Percentiles rank a stretch among this genome's conserved stretches.
phyloP scores from a whole-genome alignment of 1,140 invertebrate genomes.

The Ceratina calcarata region DNA sequence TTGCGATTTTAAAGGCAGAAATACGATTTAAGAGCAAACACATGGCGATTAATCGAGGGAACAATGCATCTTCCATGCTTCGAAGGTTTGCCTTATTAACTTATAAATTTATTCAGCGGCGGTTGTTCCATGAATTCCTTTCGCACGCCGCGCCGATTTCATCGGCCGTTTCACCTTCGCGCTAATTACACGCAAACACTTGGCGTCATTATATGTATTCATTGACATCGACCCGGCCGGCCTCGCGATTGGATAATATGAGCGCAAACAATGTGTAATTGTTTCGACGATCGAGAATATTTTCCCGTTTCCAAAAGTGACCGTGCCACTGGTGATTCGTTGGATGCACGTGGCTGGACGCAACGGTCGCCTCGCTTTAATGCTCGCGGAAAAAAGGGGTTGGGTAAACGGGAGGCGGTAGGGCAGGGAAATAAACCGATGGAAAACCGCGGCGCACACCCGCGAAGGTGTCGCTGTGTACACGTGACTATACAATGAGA shows the following conservation, averaged over 20 bases:
- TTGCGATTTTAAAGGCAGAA: conserved; percentile 3
- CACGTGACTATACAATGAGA: conserved; percentile 77
- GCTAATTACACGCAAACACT: conserved; percentile 59
- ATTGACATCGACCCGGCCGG: conserved; percentile 43
- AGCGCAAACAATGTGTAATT: conserved; percentile 54
- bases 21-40: conserved; percentile 8
- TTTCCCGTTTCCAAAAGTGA: conserved; percentile 57
- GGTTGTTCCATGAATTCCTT: background rate
- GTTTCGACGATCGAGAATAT: conserved; percentile 61
- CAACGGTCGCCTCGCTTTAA: conserved; percentile 72
- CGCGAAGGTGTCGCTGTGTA: conserved; percentile 72
- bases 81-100: background rate
- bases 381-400: conserved; percentile 71
- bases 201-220: conserved; percentile 52
- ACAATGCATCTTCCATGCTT: background rate
- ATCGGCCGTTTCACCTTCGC: conserved; percentile 25
- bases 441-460: conserved; percentile 67
- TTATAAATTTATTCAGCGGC: conserved; percentile 12
- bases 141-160: background rate
- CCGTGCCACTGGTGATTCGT: conserved; percentile 50
- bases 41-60: background rate
- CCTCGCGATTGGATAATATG: conserved; percentile 56
- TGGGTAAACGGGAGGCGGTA: too few species aligned
- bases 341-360: conserved; percentile 45
- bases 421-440: conserved; percentile 74